A percentile compares a stretch with the other conserved stretches of the same genome.
Conservation (phyloP, 2,113 vertebrate genomes). For the Pseudonaja textilis region DNA sequence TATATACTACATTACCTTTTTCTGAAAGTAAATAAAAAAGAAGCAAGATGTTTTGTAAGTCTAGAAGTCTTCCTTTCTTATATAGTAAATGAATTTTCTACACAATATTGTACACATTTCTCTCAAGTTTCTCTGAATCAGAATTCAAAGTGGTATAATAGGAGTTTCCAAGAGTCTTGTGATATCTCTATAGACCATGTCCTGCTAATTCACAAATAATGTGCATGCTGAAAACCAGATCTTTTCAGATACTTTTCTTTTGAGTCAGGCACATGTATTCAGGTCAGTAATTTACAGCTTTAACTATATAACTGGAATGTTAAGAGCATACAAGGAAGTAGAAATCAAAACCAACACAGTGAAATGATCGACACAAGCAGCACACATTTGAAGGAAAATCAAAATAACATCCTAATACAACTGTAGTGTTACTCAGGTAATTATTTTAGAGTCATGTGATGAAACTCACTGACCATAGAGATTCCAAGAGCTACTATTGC, state of each 20-base stretch:
- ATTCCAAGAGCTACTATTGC: background rate
- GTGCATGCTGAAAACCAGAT: conserved; percentile 11
- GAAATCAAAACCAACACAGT: background rate
- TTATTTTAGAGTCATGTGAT: background rate
- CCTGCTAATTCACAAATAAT: background rate
- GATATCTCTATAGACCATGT: background rate
- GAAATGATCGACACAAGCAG: background rate
- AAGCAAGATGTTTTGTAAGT: too few species aligned
- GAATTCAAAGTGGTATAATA: background rate
- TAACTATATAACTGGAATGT: background rate
- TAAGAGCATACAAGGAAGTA: conserved; percentile 11
- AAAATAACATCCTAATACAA: background rate
- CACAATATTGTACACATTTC: background rate
- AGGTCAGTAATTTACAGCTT: background rate
- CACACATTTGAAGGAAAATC: background rate
- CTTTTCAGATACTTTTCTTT: conserved; percentile 13
- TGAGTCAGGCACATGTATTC: background rate
- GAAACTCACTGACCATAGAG: background rate
- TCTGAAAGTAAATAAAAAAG: background rate
- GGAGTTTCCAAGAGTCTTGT: background rate
- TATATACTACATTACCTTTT: background rate
- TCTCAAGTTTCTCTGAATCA: background rate
- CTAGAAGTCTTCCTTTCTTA: background rate
- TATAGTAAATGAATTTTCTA: background rate
- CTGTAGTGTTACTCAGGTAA: background rate